Conservation (phyloP, 30 jellyfish, hydroid and myxozoan species). For the Aurelia aurita complex sp. Pacific region DNA sequence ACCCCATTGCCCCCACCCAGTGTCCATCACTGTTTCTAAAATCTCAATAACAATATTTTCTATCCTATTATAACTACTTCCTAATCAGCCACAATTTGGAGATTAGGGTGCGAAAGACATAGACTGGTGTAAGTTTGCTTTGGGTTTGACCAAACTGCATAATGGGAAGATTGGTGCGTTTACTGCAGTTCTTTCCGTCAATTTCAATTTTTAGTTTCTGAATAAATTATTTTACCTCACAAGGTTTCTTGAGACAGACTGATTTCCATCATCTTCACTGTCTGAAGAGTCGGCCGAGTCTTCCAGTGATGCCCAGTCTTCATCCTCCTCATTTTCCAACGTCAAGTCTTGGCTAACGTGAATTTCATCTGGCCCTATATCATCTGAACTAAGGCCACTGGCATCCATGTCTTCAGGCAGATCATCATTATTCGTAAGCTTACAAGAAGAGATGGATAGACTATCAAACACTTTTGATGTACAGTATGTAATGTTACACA, state of each 20-base stretch:
- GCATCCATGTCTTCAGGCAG: conserved; percentile 30
- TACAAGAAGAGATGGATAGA: background rate
- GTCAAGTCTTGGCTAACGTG: conserved; percentile 21
- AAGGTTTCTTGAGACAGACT: conserved; percentile 24
- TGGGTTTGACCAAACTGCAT: background rate
- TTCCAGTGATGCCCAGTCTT: conserved; percentile 21
- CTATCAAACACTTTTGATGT: background rate
- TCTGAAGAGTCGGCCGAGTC: conserved; percentile 17
- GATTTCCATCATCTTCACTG: conserved; percentile 21
- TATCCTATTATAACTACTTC: background rate
- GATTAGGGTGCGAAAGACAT: background rate
- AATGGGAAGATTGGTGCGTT: background rate
- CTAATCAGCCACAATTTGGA: background rate
- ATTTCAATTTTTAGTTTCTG: background rate
- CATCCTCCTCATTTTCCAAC: conserved; percentile 10
- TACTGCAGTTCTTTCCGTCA: background rate
- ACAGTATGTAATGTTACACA: background rate
- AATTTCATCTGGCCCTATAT: conserved; percentile 13
- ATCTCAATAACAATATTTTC: background rate
- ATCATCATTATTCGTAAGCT: conserved; percentile 8
- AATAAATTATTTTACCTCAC: conserved; percentile 13
- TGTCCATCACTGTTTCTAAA: no score
- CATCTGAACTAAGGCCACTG: conserved; percentile 7
- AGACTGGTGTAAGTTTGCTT: background rate
- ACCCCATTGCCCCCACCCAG: no score